Conservation (phyloP, 1,140 invertebrate genomes). For the Drosophila paulistorum region DNA sequence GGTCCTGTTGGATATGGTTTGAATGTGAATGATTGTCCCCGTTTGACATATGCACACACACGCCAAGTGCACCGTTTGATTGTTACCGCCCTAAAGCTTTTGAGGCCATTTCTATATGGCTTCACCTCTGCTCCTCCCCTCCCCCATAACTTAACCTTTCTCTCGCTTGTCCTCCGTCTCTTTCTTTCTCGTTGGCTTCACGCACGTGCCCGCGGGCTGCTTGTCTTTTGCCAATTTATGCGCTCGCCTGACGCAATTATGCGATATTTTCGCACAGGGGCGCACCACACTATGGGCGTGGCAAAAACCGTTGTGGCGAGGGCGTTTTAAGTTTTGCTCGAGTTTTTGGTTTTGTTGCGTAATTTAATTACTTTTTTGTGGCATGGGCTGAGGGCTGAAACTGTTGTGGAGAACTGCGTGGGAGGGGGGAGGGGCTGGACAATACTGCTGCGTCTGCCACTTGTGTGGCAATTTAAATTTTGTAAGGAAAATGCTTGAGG, state of each 20-base stretch:
- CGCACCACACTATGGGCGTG: constrained; percentile 55
- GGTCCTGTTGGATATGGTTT: constrained; percentile 9
- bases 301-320: constrained; percentile 50
- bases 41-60: constrained; percentile 65
- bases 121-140: constrained; percentile 26
- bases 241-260: constrained; percentile 76
- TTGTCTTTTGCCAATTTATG: constrained; percentile 80
- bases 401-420: not conserved
- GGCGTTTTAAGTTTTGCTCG: constrained; percentile 65
- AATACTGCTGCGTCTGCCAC: constrained; percentile 26
- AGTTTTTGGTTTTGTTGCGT: constrained; percentile 52
- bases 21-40: constrained; percentile 24
- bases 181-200: constrained; percentile 19
- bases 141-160: not conserved
- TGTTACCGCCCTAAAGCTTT: constrained; percentile 30
- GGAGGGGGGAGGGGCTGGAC: constrained; percentile 17
- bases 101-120: constrained; percentile 30
- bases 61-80: constrained; percentile 72
- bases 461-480: constrained; percentile 66
- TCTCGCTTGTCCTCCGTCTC: not conserved
- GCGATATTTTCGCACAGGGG: constrained; percentile 78
- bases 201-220: constrained; percentile 50
- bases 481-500: constrained; percentile 68
- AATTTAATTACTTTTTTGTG: constrained; percentile 81
- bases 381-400: constrained; percentile 27